Conservation (phyloP, 2,797 vertebrate species). For the Anolis apletophallus region DNA sequence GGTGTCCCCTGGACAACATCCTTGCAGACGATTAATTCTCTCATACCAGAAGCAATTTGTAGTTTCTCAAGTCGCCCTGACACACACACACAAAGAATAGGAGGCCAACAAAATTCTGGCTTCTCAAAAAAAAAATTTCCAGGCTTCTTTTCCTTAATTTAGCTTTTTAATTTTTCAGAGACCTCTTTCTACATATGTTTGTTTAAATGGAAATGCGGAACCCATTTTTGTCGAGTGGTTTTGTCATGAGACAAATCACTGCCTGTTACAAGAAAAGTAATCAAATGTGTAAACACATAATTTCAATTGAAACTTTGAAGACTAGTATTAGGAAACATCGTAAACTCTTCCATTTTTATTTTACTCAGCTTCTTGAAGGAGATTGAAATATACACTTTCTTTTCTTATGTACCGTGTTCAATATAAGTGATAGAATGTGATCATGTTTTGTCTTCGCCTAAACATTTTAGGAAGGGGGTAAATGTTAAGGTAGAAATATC, state of each 20-base stretch:
- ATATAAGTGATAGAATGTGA: not conserved
- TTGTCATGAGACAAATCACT: not conserved
- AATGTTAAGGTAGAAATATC: accelerated
- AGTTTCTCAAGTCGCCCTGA: too few species aligned
- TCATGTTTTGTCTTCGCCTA: not conserved
- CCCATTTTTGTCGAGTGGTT: not conserved
- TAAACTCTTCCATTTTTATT: not conserved
- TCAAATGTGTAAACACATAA: not conserved
- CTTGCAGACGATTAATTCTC: too few species aligned
- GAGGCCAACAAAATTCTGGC: not conserved
- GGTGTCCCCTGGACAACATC: too few species aligned
- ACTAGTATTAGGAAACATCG: not conserved
- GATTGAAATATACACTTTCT: not conserved
- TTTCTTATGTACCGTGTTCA: not conserved
- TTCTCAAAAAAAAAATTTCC: not conserved
- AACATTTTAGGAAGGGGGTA: not conserved
- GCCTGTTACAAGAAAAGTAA: not conserved
- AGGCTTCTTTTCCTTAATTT: not conserved
- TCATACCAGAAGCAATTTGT: too few species aligned
- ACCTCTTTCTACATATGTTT: not conserved
- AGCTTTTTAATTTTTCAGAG: not conserved
- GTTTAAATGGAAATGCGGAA: not conserved
- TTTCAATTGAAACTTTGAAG: not conserved
- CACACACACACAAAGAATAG: too few species aligned
- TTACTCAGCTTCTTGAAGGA: not conserved